Conservation (phyloP, 2,113 vertebrate species). For the Pangasianodon hypophthalmus region DNA sequence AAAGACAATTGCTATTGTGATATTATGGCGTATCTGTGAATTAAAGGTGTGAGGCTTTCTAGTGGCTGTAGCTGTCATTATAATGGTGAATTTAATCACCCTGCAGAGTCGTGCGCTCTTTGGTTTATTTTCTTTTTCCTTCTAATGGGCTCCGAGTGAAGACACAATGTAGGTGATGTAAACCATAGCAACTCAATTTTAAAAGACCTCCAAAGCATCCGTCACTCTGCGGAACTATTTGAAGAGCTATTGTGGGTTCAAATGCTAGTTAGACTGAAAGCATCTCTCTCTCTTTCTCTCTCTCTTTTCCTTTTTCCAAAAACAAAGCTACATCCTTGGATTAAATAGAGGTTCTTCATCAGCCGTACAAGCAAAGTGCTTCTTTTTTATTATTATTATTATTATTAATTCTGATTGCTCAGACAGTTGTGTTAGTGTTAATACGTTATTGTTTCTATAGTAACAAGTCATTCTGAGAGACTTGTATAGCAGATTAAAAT, state of each 20-base stretch:
- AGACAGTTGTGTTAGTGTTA: background rate
- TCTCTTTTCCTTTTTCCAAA: background rate
- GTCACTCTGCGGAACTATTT: background rate
- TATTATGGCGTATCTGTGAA: background rate
- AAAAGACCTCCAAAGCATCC: constrained; percentile 1
- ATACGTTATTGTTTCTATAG: background rate
- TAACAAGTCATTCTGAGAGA: background rate
- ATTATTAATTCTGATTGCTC: background rate
- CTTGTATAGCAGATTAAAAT: background rate
- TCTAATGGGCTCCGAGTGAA: background rate
- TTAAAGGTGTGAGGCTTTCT: background rate
- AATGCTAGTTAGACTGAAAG: background rate
- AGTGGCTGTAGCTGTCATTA: background rate
- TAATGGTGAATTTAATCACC: background rate
- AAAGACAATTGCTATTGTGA: too few species aligned
- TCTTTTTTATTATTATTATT: background rate
- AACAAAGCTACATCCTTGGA: background rate
- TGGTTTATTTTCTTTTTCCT: constrained; percentile 6
- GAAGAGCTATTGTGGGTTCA: background rate
- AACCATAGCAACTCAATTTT: background rate
- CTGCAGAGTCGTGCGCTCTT: background rate
- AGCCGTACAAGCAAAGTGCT: background rate
- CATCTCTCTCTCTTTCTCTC: background rate
- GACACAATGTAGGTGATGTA: constrained; percentile 13
- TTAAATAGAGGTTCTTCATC: background rate